Conservation (phyloP, 2,113 vertebrate genomes). For the Peromyscus maniculatus region DNA sequence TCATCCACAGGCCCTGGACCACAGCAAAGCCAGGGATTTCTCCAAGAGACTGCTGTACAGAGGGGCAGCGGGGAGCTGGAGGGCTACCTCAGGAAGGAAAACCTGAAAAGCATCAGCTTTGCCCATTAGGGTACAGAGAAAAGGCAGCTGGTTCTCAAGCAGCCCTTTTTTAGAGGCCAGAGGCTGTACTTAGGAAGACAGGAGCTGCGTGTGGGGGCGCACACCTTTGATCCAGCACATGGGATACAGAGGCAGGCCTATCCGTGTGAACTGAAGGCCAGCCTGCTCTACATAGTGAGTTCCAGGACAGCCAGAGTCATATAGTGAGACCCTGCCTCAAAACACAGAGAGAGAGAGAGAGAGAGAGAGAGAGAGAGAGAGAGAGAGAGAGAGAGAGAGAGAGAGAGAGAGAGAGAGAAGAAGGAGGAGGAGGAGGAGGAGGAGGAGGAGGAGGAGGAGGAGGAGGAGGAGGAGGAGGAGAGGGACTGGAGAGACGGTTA, state of each 20-base stretch:
- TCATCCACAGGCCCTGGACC: neutral
- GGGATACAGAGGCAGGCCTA: neutral
- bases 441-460: neutral
- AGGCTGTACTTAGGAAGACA: neutral
- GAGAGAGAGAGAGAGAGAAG: too few species aligned
- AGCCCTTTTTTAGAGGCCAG: neutral
- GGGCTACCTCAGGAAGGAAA: slow-evolving; percentile 9
- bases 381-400: too few species aligned
- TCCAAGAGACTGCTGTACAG: neutral
- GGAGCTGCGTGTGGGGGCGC: too few species aligned
- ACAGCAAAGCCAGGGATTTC: neutral
- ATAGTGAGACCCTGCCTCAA: neutral
- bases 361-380: too few species aligned
- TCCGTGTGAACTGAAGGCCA: neutral
- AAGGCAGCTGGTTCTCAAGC: neutral
- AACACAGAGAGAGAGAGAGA: neutral
- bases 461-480: neutral
- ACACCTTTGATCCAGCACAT: neutral
- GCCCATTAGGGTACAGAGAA: neutral
- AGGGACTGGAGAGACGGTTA: neutral
- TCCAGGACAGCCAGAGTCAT: neutral
- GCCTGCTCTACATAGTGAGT: neutral
- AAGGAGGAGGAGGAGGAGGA: neutral
- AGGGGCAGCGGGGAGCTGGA: neutral
- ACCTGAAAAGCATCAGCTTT: neutral